Evolutionary conservation across 2,113 vertebrate genomes (phyloP).

Genomic region (Cochlearius cochlearius): DNA sequence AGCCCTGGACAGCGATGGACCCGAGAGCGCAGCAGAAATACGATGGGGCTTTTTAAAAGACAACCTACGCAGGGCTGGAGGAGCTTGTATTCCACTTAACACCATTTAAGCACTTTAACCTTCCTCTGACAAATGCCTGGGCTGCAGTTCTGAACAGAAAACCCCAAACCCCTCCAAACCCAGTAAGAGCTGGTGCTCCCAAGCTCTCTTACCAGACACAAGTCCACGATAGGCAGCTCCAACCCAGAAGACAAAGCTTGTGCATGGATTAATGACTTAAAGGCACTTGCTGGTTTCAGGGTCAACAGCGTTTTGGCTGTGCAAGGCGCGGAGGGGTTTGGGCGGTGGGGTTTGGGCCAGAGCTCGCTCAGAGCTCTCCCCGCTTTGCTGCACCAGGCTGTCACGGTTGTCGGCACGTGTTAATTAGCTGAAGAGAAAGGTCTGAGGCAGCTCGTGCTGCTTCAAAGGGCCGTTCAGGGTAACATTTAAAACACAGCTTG

Average conservation of each 20-base stretch:
- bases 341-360: not conserved
- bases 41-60: not conserved
- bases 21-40: not conserved
- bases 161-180: not conserved
- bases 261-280: not conserved
- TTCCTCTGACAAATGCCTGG: not conserved
- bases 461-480: not conserved
- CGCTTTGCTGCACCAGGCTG: not conserved
- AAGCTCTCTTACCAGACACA: accelerated
- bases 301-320: not conserved
- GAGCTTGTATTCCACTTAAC: not conserved
- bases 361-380: not conserved
- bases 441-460: not conserved
- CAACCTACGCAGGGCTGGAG: not conserved
- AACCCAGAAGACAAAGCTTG: not conserved
- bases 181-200: not conserved
- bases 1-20: not conserved
- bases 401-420: not conserved
- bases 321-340: not conserved
- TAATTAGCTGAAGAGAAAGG: not conserved
- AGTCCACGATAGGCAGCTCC: not conserved
- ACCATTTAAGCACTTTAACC: not conserved
- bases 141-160: not conserved
- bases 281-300: not conserved
- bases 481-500: not conserved